Percentiles rank a stretch among this genome's conserved stretches.
Conservation (phyloP, 2,888 invertebrate genomes). For the Drosophila falleni region DNA sequence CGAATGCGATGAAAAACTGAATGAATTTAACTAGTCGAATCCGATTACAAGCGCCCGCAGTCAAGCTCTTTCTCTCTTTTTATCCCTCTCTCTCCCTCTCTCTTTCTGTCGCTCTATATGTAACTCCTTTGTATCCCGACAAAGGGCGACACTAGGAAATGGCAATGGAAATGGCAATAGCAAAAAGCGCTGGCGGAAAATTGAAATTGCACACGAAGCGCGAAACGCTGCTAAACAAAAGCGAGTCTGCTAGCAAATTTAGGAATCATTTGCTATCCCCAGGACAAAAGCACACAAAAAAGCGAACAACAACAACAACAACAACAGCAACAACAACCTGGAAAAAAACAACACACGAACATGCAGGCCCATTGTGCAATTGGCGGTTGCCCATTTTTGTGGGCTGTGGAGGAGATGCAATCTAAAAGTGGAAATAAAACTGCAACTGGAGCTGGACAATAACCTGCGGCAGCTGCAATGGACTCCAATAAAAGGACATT, state of each 20-base stretch:
- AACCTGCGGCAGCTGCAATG: slow-evolving; percentile 43
- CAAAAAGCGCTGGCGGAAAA: slow-evolving; percentile 77
- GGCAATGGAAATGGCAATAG: slow-evolving; percentile 46
- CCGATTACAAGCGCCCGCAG: slow-evolving; percentile 60
- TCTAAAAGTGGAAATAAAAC: slow-evolving; percentile 29
- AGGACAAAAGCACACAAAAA: slow-evolving; percentile 34
- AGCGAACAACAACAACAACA: slow-evolving; percentile 10
- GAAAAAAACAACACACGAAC: slow-evolving; percentile 19
- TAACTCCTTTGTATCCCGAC: slow-evolving; percentile 25
- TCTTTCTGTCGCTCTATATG: background rate
- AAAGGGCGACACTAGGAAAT: slow-evolving; percentile 48
- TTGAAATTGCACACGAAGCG: slow-evolving; percentile 72
- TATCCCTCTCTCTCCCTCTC: background rate
- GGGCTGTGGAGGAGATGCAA: slow-evolving; percentile 35
- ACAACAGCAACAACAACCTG: background rate
- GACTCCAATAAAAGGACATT: slow-evolving; percentile 30
- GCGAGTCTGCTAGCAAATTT: slow-evolving; percentile 50
- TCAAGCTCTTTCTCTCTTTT: background rate
- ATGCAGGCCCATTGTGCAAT: slow-evolving; percentile 56
- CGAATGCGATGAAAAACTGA: slow-evolving; percentile 24
- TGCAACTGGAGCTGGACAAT: slow-evolving; percentile 31
- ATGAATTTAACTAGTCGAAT: slow-evolving; percentile 62
- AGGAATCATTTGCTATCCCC: slow-evolving; percentile 52
- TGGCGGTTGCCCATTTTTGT: slow-evolving; percentile 36
- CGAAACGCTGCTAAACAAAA: slow-evolving; percentile 52